These are phyloP conservation scores for Muraenolepis orangiensis DNA, from an alignment of 2,797 vertebrate species.

Conservation along the genomic window DNA sequence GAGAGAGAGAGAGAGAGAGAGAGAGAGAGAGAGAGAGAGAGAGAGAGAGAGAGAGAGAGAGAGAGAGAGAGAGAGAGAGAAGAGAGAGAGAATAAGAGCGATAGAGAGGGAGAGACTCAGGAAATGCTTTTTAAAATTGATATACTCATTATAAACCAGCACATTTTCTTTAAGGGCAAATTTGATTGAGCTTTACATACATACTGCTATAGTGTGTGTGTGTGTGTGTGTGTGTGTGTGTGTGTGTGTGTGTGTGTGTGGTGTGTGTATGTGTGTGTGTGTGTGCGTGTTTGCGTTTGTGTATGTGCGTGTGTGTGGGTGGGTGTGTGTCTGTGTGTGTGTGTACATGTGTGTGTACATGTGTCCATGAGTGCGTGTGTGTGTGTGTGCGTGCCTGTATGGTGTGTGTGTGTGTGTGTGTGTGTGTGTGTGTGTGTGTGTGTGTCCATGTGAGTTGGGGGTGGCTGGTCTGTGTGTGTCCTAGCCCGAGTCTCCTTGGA, in stretches of 20 bases:
- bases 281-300: background rate
- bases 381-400: background rate
- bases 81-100: too few species aligned
- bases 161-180: background rate
- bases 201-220: background rate
- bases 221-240: background rate
- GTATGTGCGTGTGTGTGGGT: background rate
- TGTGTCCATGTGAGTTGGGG: background rate
- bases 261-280: too few species aligned
- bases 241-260: background rate
- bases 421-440: background rate
- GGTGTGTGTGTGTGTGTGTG: too few species aligned
- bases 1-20: conserved; percentile 16
- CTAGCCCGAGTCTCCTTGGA: background rate
- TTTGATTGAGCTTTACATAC: background rate
- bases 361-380: background rate
- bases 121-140: conserved; percentile 23
- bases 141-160: background rate
- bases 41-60: conserved; percentile 20
- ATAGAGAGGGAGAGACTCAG: conserved; percentile 35
- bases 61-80: conserved; percentile 13
- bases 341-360: background rate
- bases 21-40: conserved; percentile 19
- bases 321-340: background rate
- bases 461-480: background rate